These are phyloP conservation scores for Aethina tumida DNA, from an alignment of 1,140 invertebrate species.

Conservation along the genomic window DNA sequence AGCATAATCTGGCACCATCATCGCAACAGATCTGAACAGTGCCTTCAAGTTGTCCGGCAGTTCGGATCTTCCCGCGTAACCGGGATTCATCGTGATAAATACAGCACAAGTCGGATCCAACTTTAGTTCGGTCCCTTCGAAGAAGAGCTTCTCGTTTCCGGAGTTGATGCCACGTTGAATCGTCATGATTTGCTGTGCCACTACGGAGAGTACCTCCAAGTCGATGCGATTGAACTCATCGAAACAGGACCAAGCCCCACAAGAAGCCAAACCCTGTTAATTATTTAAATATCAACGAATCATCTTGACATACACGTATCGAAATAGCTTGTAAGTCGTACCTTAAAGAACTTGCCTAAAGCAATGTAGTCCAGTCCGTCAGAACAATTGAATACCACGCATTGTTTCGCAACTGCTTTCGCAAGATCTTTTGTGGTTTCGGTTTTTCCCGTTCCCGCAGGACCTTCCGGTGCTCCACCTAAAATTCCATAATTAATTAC, in stretches of 20 bases:
- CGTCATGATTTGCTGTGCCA: constrained; percentile 80
- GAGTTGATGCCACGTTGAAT: constrained; percentile 74
- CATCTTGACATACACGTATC: constrained; percentile 1
- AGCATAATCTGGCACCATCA: constrained; percentile 97
- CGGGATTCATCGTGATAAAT: constrained; percentile 95
- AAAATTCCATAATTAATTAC: constrained; percentile 1
- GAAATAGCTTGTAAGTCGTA: constrained; percentile 17
- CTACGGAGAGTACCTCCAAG: constrained; percentile 82
- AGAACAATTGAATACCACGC: constrained; percentile 95
- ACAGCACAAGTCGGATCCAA: constrained; percentile 87
- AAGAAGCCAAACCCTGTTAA: constrained; percentile 83
- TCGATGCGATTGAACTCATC: constrained; percentile 90
- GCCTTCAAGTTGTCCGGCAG: constrained; percentile 94
- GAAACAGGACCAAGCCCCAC: constrained; percentile 95
- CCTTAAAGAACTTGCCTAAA: constrained; percentile 93
- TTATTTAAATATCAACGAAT: constrained; percentile 2
- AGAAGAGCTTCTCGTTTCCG: constrained; percentile 59
- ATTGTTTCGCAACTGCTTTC: constrained; percentile 92
- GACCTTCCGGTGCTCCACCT: constrained; percentile 86
- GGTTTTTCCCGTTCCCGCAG: constrained; percentile 92
- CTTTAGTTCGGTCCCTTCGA: constrained; percentile 81
- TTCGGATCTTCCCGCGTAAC: constrained; percentile 84
- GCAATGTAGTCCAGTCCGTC: constrained; percentile 87
- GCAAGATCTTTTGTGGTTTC: constrained; percentile 95
- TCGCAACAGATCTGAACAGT: constrained; percentile 88